These are phyloP conservation scores for Alcedo atthis DNA, from an alignment of 2,797 vertebrate genomes.

Conservation along the genomic window DNA sequence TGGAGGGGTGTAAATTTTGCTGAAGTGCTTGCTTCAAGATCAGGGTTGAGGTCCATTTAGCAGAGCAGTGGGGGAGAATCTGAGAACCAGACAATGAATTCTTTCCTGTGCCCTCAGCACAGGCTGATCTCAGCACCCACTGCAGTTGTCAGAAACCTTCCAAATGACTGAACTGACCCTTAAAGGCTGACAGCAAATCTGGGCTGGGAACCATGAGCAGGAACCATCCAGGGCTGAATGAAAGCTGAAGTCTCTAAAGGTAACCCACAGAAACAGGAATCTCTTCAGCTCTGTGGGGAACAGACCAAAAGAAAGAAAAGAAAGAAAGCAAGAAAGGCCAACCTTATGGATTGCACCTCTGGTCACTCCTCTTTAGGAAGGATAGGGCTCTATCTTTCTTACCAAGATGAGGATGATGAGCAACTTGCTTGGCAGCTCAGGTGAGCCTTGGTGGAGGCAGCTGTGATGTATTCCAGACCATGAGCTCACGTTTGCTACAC, in stretches of 20 bases:
- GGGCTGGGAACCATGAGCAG: not conserved
- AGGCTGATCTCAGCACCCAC: not conserved
- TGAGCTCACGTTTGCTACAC: fast-evolving
- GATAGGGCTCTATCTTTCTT: fast-evolving
- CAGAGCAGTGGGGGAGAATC: constrained; percentile 38
- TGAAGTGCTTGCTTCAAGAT: constrained; percentile 8
- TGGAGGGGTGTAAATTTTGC: not conserved
- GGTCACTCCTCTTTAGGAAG: not conserved
- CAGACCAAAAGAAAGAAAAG: not conserved
- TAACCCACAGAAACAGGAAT: not conserved
- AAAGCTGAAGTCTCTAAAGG: not conserved
- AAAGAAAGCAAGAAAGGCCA: not conserved
- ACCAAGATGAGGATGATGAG: not conserved
- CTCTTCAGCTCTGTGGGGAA: not conserved
- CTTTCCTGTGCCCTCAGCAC: not conserved
- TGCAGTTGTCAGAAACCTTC: not conserved
- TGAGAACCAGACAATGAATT: not conserved
- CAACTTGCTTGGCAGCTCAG: not conserved
- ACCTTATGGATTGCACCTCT: not conserved
- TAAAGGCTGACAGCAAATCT: not conserved
- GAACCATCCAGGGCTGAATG: not conserved
- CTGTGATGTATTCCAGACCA: fast-evolving
- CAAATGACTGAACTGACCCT: not conserved
- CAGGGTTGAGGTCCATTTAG: constrained; percentile 37
- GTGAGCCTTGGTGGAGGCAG: not conserved